Evolutionary conservation across 2,888 invertebrate genomes (phyloP).

Genomic region (Dioctria linearis): DNA sequence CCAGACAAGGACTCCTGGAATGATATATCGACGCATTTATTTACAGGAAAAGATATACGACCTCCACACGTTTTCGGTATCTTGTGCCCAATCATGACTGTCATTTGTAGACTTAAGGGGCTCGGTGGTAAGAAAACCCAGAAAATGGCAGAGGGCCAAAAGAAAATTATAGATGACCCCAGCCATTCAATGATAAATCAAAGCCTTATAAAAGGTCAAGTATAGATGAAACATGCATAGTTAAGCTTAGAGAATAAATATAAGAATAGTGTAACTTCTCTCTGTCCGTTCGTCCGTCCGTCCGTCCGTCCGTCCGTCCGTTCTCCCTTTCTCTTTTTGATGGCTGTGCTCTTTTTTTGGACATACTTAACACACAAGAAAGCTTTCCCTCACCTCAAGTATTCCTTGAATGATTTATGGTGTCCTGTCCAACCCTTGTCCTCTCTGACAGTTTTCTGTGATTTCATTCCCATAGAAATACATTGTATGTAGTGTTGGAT

Average conservation of each 20-base stretch:
- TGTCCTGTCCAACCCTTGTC: constrained; percentile 62
- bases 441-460: constrained; percentile 61
- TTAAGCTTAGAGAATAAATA: neutral
- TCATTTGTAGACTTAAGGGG: constrained; percentile 40
- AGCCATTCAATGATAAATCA: constrained; percentile 46
- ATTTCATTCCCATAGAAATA: constrained; percentile 56
- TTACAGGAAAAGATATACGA: constrained; percentile 42
- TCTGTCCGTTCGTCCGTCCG: no score
- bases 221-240: constrained; percentile 11
- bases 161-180: constrained; percentile 46
- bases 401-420: constrained; percentile 61
- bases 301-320: no score
- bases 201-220: constrained; percentile 47
- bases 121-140: neutral
- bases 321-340: neutral
- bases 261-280: neutral
- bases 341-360: constrained; percentile 31
- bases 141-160: constrained; percentile 18
- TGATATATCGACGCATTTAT: constrained; percentile 48
- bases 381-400: constrained; percentile 39
- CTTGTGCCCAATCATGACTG: constrained; percentile 46
- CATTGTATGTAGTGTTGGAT: neutral
- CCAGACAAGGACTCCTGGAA: neutral
- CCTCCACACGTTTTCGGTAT: constrained; percentile 22
- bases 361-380: constrained; percentile 26